A percentile compares a stretch with the other conserved stretches of the same genome.
These are phyloP conservation scores for Cydia amplana DNA, from an alignment of 1,140 invertebrate genomes.

Conservation along the genomic window DNA sequence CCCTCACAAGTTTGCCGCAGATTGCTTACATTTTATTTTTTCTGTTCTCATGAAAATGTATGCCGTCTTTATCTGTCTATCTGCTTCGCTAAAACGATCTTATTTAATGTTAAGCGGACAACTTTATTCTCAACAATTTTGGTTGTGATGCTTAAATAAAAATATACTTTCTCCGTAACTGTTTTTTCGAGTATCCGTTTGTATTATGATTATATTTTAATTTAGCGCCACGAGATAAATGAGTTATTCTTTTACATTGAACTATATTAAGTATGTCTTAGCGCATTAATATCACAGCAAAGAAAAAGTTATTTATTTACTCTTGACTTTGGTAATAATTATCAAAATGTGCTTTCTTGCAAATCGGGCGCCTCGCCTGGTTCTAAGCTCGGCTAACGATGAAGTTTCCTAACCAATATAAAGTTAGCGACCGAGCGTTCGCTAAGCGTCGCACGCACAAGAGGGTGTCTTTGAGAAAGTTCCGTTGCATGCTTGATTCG, in stretches of 20 bases:
- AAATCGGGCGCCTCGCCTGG: slow-evolving; percentile 45
- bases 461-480: slow-evolving; percentile 73
- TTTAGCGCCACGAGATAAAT: slow-evolving; percentile 48
- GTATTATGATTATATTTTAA: slow-evolving; percentile 57
- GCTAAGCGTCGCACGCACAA: slow-evolving; percentile 72
- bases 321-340: slow-evolving; percentile 32
- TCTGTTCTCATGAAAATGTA: slow-evolving; percentile 70
- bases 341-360: slow-evolving; percentile 40
- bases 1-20: slow-evolving; percentile 54
- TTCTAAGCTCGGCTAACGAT: slow-evolving; percentile 48
- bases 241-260: slow-evolving; percentile 44
- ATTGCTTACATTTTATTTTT: slow-evolving; percentile 60
- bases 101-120: slow-evolving; percentile 69
- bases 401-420: slow-evolving; percentile 75
- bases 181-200: slow-evolving; percentile 35
- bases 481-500: slow-evolving; percentile 76
- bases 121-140: slow-evolving; percentile 63
- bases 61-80: slow-evolving; percentile 69
- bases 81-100: slow-evolving; percentile 64
- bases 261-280: neutral
- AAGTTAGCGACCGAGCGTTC: slow-evolving; percentile 66
- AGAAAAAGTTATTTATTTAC: slow-evolving; percentile 7
- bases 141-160: slow-evolving; percentile 53
- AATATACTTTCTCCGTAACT: slow-evolving; percentile 49
- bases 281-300: neutral